Evolutionary conservation across 2,888 invertebrate genomes (phyloP), one percentile per base, ranked within the genome.

Genomic region (Ypsolopha scabrella): DNA sequence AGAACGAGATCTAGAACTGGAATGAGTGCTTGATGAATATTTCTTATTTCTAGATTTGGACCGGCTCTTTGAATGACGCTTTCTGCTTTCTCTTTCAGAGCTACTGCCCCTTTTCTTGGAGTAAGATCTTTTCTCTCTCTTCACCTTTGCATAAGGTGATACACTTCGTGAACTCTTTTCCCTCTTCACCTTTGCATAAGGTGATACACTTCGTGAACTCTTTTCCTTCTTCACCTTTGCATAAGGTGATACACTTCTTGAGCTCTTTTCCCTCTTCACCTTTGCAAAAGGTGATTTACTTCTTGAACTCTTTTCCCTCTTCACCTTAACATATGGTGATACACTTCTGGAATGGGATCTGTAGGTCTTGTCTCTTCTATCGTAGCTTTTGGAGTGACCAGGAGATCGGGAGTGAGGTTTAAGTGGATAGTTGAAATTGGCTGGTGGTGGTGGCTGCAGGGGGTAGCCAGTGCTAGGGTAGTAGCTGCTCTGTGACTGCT

Each of bases 1-100:
- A 41, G 80, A 80, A 45, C 67, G 65, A 14, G 78, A 79, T 33
- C 75, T 64, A 14, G 75, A 77, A 49, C 72, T 75, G 0, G 80
- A 76, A 33, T 69, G 63, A 41, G 74, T 79, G 63, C 83, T 80
- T 6, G 81, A 80, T 34, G 76, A 75, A 63, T 82, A 82, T 52
- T 74, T 76, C 33, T 63, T 65, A 37, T 65, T 65, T 54, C 70
- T 75, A 1, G 69, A 62, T 35, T 62, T 60, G 11, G 72, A 67
- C 49, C 62, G 65, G 56, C 77, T 80, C 52, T 70, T 66, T 11
- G 81, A 75, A 47, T 73, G 66, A 45, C 67, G 65, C 39, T 61
- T 65, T 53, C 63, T 66, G 37, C 56, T 56, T 3, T 53, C 55
- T 7, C 70, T 66, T 6, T 75, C 75, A 58, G 73, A 75, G 55